phyloP scores from a whole-genome alignment of 2,888 invertebrate species.

The Tuberolachnus salignus region DNA sequence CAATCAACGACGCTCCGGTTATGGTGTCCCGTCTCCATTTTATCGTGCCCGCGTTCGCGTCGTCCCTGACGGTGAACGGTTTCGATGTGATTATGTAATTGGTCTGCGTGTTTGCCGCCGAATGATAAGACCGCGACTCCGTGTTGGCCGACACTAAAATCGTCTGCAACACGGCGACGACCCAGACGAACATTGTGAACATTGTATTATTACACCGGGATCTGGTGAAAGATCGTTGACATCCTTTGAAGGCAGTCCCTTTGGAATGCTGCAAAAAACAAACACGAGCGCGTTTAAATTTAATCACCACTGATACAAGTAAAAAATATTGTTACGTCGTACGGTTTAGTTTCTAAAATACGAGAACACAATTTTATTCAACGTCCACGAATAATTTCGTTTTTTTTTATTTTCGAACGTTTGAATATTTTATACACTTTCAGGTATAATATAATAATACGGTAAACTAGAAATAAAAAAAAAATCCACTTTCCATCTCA shows the following conservation, averaged over 20 bases:
- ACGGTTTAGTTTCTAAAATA: no score
- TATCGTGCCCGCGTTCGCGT: conserved; percentile 43
- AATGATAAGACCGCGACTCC: conserved; percentile 33
- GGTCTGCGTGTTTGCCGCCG: conserved; percentile 40
- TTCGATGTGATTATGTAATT: conserved; percentile 57
- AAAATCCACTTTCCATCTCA: conserved; percentile 22
- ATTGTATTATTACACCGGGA: conserved; percentile 18
- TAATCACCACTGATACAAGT: not conserved
- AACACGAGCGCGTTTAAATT: not conserved
- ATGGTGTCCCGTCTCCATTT: conserved; percentile 53
- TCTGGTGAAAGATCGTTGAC: conserved; percentile 31
- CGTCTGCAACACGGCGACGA: conserved; percentile 22
- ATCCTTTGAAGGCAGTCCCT: conserved; percentile 46
- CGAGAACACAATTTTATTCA: no score
- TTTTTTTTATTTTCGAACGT: not conserved
- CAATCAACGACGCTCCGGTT: conserved; percentile 45
- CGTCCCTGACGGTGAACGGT: conserved; percentile 56
- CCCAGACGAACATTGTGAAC: conserved; percentile 34
- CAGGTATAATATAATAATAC: no score
- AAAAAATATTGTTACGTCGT: no score
- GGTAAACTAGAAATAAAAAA: not conserved
- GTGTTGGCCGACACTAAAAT: conserved; percentile 34
- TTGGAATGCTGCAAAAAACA: conserved; percentile 18
- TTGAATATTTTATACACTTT: not conserved
- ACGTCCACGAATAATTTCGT: not conserved